phyloP scores from a whole-genome alignment of 2,797 vertebrate species.

The Holocentrus rufus region DNA sequence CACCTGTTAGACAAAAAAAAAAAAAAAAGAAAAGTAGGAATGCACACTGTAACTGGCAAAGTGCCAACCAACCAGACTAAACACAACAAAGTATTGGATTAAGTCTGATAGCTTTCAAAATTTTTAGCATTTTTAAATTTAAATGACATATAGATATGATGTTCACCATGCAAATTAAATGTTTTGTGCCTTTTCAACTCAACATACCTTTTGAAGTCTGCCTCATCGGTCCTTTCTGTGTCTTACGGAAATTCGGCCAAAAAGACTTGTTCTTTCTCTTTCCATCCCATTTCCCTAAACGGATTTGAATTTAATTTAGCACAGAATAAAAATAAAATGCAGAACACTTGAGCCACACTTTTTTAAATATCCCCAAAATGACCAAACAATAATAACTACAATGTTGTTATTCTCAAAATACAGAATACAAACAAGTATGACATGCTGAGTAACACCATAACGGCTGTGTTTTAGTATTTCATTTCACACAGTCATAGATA shows the following conservation, averaged over 20 bases:
- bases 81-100: too few relatives aligned
- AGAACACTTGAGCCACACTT: conserved; percentile 19
- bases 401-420: too few relatives aligned
- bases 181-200: not conserved
- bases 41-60: not conserved
- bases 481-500: not conserved
- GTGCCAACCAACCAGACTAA: too few relatives aligned
- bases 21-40: not conserved
- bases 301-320: not conserved
- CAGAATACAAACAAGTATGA: too few relatives aligned
- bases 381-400: not conserved
- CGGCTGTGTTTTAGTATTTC: not conserved
- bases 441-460: not conserved
- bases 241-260: conserved; percentile 96
- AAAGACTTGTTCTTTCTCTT: conserved; percentile 96
- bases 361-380: not conserved
- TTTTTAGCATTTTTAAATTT: too few relatives aligned
- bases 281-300: conserved; percentile 91
- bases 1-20: conserved; percentile 79
- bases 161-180: too few relatives aligned
- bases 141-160: too few relatives aligned
- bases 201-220: conserved; percentile 91
- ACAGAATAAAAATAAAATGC: conserved; percentile 13
- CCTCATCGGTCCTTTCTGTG: conserved; percentile 89
- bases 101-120: too few relatives aligned